phyloP scores from a whole-genome alignment of 2,113 vertebrate species.

The Pangasianodon hypophthalmus region DNA sequence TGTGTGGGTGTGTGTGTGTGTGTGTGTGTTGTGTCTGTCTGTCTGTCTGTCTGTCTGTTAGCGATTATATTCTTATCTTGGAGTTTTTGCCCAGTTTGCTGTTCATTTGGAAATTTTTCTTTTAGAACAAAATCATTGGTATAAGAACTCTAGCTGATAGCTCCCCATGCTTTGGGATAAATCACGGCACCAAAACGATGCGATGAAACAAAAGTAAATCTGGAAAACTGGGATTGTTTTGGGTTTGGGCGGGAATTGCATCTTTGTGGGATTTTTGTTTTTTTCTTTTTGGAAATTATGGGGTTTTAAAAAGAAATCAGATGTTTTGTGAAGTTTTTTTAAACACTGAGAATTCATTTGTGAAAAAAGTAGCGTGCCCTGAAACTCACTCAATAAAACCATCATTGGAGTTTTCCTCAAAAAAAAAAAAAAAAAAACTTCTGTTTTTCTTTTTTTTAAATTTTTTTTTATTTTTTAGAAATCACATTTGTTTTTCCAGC shows the following conservation, averaged over 20 bases:
- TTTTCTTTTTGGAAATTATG: slow-evolving; percentile 36
- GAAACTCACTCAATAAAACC: slow-evolving; percentile 64
- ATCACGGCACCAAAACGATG: slow-evolving; percentile 43
- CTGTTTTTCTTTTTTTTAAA: background rate
- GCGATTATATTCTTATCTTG: slow-evolving; percentile 46
- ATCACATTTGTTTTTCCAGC: background rate
- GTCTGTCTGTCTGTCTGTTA: slow-evolving; percentile 33
- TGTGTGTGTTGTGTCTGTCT: slow-evolving; percentile 26
- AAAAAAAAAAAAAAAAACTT: slow-evolving; percentile 33
- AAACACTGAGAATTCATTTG: slow-evolving; percentile 57
- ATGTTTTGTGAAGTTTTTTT: slow-evolving; percentile 56
- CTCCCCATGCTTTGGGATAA: slow-evolving; percentile 55
- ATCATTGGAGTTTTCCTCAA: slow-evolving; percentile 65
- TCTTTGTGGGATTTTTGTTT: slow-evolving; percentile 47
- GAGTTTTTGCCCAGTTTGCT: slow-evolving; percentile 54
- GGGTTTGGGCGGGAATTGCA: slow-evolving; percentile 16
- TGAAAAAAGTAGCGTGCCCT: slow-evolving; percentile 56
- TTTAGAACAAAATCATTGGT: slow-evolving; percentile 14
- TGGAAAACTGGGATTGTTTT: slow-evolving; percentile 15
- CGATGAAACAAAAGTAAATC: slow-evolving; percentile 32
- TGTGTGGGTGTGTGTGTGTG: slow-evolving; percentile 35
- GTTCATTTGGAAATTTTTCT: slow-evolving; percentile 44
- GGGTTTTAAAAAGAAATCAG: slow-evolving; percentile 39
- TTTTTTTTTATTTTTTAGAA: background rate
- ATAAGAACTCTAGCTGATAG: slow-evolving; percentile 40